Conservation (phyloP, 2,113 vertebrate species). For the Myocastor coypus region DNA sequence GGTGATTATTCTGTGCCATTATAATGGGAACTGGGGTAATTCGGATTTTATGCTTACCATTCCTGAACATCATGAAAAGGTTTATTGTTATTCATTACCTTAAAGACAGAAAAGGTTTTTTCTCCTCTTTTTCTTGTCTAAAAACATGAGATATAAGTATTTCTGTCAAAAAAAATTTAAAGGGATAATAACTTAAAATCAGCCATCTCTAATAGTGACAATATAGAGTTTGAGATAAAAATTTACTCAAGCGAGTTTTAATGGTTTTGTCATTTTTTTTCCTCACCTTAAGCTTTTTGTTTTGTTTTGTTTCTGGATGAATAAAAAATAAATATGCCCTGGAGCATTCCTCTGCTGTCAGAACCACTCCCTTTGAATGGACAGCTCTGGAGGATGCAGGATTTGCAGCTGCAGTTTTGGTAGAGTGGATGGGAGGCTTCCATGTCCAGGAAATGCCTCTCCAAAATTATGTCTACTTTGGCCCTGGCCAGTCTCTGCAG, state of each 20-base stretch:
- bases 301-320: not conserved
- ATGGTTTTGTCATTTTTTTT: not conserved
- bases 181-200: constrained; percentile 14
- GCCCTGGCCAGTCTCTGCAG: not conserved
- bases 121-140: not conserved
- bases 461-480: not conserved
- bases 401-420: not conserved
- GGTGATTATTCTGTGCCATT: constrained; percentile 79
- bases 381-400: rapidly evolving
- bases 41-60: constrained; percentile 79
- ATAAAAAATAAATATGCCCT: not conserved
- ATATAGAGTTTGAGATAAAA: not conserved
- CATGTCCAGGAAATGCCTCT: not conserved
- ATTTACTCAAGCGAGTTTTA: constrained; percentile 4
- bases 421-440: not conserved
- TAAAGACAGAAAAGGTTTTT: not conserved
- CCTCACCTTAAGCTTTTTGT: not conserved
- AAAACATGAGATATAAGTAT: constrained; percentile 15
- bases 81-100: constrained; percentile 32
- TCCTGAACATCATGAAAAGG: constrained; percentile 72
- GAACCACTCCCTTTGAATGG: not conserved
- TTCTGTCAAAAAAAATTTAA: constrained; percentile 16
- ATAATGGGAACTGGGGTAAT: constrained; percentile 75
- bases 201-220: not conserved
- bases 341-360: not conserved